A percentile compares a stretch with the other conserved stretches of the same genome.
phyloP scores from a whole-genome alignment of 2,888 invertebrate genomes.

The Spodoptera picta region DNA sequence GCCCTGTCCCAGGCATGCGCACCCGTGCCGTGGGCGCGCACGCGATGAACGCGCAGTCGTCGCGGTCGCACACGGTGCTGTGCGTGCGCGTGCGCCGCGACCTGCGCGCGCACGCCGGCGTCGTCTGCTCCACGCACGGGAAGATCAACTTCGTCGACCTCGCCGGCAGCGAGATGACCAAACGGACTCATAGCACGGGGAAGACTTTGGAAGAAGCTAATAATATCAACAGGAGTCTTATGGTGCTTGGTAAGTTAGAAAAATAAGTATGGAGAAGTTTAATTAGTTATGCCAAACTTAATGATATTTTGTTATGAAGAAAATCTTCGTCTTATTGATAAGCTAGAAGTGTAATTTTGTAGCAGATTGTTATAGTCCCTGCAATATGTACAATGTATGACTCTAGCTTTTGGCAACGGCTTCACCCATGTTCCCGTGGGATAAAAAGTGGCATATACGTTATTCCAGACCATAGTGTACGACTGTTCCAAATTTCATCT shows the following conservation, averaged over 20 bases:
- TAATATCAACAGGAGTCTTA: conserved; percentile 98
- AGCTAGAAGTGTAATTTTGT: no score
- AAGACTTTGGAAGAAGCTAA: conserved; percentile 97
- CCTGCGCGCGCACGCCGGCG: conserved; percentile 92
- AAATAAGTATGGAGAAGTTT: neutral
- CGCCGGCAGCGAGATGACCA: conserved; percentile 99
- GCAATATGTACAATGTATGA: no score
- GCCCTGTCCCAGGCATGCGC: conserved; percentile 91
- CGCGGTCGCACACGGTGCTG: conserved; percentile 97
- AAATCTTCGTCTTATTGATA: no score
- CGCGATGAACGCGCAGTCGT: conserved; percentile 97
- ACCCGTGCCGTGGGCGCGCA: conserved; percentile 97
- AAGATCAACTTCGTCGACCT: conserved; percentile 98
- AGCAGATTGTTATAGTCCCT: no score
- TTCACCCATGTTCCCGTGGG: no score
- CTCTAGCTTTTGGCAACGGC: no score
- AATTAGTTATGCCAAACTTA: no score
- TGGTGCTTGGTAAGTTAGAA: conserved; percentile 93
- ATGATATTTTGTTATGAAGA: no score
- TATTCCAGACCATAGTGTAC: no score
- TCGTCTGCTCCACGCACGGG: conserved; percentile 96
- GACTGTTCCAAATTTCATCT: no score
- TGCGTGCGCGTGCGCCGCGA: conserved; percentile 96
- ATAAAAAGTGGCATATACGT: no score
- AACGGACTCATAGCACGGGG: conserved; percentile 95